Conservation (phyloP, 2,797 vertebrate genomes). For the Lutjanus campechanus region DNA sequence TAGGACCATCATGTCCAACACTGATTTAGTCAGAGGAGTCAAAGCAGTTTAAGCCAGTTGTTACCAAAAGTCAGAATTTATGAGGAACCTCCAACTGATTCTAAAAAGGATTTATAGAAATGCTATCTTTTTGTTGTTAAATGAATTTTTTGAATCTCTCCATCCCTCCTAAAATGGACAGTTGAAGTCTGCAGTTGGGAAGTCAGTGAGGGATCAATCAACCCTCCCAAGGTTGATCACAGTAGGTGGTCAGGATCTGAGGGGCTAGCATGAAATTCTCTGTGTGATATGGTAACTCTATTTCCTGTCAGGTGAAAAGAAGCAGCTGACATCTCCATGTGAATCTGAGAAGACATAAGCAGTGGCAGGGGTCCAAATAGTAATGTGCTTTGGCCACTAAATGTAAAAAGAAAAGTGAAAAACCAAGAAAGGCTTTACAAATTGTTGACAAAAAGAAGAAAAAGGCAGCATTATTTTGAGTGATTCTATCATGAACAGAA, state of each 20-base stretch:
- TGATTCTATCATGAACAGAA: background rate
- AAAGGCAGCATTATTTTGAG: no score
- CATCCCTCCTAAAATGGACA: background rate
- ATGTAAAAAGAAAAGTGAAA: background rate
- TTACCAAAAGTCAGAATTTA: background rate
- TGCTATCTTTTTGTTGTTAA: background rate
- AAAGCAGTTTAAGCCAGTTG: background rate
- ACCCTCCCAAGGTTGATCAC: background rate
- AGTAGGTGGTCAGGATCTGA: background rate
- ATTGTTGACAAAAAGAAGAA: background rate
- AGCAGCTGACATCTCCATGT: background rate
- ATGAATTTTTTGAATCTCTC: background rate
- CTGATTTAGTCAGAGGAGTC: background rate
- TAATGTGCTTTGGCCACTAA: background rate
- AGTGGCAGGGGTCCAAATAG: no score
- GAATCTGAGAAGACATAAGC: background rate
- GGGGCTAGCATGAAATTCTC: background rate
- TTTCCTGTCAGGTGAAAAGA: constrained; percentile 1
- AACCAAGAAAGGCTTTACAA: background rate
- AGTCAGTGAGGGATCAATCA: constrained; percentile 4
- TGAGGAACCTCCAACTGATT: background rate
- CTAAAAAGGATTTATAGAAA: background rate
- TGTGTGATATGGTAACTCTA: background rate
- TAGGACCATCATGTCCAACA: no score
- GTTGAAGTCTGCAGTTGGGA: background rate